Evolutionary conservation across 2,113 vertebrate genomes (phyloP), one percentile per base, ranked within the genome.

Genomic region (Serinus canaria): DNA sequence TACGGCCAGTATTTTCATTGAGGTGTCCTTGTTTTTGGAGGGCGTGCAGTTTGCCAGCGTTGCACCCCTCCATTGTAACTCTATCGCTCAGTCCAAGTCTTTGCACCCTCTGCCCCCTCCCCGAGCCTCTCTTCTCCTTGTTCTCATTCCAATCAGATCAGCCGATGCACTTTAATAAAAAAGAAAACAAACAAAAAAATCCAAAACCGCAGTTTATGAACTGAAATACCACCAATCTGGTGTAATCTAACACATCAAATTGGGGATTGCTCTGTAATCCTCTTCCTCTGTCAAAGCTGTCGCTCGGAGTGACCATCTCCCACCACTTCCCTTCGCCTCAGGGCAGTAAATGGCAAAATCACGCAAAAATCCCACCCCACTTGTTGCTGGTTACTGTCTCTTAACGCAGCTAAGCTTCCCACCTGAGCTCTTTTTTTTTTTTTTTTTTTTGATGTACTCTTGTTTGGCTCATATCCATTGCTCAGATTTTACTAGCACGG

Each of bases 1-100:
- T 83, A 96, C 80, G 97, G 97, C 97, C 97, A 98, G 97, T 98
- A 97, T 97, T 97, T 97, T 87, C 23, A 7, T 95, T 92, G 82
- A 96, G 95, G 90, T 96, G 83, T 96, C 94, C 91, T 87, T 93
- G 94, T 55, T 91, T 95, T 89, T 75, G 74, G 93, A 87, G 76
- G 68, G 83, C 82, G 30, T 47, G 80, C 72, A 37, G 73, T 94
- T 96, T 86, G 93, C 87, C 92, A 75, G 89, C 62, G 0, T 88
- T 94, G 96, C 92, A 88, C 83, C 82, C 97, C 95, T 96, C 94
- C 89, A 84, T 94, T 49, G 88, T 95, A 94, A 95, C 81, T 94
- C 46, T 94, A 23, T 87, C 0, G 58, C 95, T 95, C 89, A 92
- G 95, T 91, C 95, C 72, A 86, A 95, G 92, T 92, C 92, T 92